phyloP scores from a whole-genome alignment of 2,113 vertebrate genomes.

The Oxyruncus cristatus region DNA sequence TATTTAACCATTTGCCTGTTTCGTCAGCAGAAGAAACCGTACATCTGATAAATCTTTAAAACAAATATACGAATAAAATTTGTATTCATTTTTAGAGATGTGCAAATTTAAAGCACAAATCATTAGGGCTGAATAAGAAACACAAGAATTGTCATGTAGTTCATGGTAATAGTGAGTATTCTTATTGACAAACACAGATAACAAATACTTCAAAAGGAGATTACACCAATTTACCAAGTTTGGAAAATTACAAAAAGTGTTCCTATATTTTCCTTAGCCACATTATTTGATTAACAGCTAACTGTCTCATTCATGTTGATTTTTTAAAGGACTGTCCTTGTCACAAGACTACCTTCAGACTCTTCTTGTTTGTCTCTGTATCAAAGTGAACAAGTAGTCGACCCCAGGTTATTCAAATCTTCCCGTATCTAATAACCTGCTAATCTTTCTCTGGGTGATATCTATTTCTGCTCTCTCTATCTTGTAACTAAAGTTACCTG shows the following conservation, averaged over 20 bases:
- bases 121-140: background rate
- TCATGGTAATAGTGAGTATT: background rate
- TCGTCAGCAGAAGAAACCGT: background rate
- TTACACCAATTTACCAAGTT: fast-evolving
- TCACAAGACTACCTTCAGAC: background rate
- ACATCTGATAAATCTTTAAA: background rate
- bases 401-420: background rate
- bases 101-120: background rate
- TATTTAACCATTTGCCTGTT: background rate
- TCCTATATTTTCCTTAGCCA: background rate
- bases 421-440: background rate
- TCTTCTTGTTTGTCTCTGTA: background rate
- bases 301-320: background rate
- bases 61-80: background rate
- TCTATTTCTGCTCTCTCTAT: background rate
- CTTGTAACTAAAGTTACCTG: background rate
- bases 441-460: background rate
- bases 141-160: background rate
- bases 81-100: background rate
- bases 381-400: background rate
- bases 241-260: background rate
- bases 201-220: background rate
- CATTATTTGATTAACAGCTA: background rate
- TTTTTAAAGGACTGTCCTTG: background rate
- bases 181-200: background rate